Base-by-base conservation (phyloP, 2,797 vertebrate species). In the Dromococcyx pavoninus region DNA sequence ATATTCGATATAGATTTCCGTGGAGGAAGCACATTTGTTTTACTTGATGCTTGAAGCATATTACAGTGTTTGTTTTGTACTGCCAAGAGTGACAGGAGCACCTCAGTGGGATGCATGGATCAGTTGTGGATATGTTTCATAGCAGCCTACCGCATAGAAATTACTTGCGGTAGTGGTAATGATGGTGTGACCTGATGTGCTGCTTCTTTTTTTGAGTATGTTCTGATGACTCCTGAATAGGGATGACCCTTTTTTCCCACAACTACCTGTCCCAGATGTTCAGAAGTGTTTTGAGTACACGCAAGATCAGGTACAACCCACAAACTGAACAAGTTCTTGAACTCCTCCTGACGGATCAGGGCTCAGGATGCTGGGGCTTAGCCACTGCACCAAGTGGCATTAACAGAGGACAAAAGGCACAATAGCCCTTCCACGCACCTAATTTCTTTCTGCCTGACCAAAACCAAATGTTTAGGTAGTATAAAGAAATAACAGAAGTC, bases 381-480 rank as follows among this genome's bases (percentile, higher is more conserved):
- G 9, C 1, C 33, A 1, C 8, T 53, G 54, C 39, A 19, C 27
- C 11, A 11, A 69, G 43, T n/a, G 57, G 6, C 15, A 7, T 13
- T 23, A 57, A 10, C 13, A 70, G 23, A 62, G 12, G 50, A 12
- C n/a, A 33, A 18, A 79, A 81, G 23, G 9, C 21, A 1, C 32
- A 43, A 0, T 0, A 58, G 43, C 30, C n/a, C 56, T 62, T 77
- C n/a, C 5, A 53, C 7, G 11, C 1, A 0, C 17, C n/a, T 48
- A 14, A 3, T 27, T 75, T 37, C 22, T 61, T 41, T 58, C 13
- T 65, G 11, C 25, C 44, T 64, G 24, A 7, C 32, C 39, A 35
- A n/a, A n/a, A n/a, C n/a, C 33, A 66, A 24, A 12, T 62, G 12
- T n/a, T 17, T 50, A 8, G 5, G 8, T 27, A 32, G 21, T 8